Base-by-base conservation (phyloP, 2,888 invertebrate genomes). In the Brenthis daphne region DNA sequence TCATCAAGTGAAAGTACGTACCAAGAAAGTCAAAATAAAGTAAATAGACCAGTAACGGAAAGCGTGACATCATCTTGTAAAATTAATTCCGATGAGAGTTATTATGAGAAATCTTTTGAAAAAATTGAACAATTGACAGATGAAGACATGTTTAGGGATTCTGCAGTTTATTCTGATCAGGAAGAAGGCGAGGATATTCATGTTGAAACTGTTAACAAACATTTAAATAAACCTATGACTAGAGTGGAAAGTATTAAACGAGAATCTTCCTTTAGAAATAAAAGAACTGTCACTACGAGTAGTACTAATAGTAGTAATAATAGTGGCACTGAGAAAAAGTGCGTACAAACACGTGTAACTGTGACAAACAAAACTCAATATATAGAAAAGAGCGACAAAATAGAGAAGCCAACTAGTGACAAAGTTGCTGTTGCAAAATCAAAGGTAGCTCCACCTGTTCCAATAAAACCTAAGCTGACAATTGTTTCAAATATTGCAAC, bases 121-220 rank as follows among this genome's bases (percentile, higher is more conserved):
- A 95, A 94, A 50, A 95, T 96, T 50, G 97, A 97, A 83, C 95
- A 95, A 69, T 93, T 96, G 50, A 94, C 92, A 48, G 96, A 95
- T 71, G 94, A 93, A 76, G 96, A 95, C 75, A 93, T 94, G 1
- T 97, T 96, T 79, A 94, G 97, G 78, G 97, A 97, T 83, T 96
- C 96, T 64, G 97, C 97, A 73, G 96, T 97, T 77, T 97, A 97
- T 84, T 97, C 97, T 73, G 97, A 97, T 78, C 94, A 94, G 72
- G 95, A 96, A 71, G 95, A 96, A 8, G 73, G 57, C 20, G 88
- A 88, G 65, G 89, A 87, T 60, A 75, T 74, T 5, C 87, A 85
- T 75, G 65, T 72, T 29, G 84, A 86, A 57, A 65, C 72, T 51
- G 71, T 73, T 16, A 74, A 77, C 58, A 86, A 83, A 79, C 55